These are phyloP conservation scores for Tenthredo distinguenda DNA, from an alignment of 2,888 invertebrate species.

Conservation along the genomic window DNA sequence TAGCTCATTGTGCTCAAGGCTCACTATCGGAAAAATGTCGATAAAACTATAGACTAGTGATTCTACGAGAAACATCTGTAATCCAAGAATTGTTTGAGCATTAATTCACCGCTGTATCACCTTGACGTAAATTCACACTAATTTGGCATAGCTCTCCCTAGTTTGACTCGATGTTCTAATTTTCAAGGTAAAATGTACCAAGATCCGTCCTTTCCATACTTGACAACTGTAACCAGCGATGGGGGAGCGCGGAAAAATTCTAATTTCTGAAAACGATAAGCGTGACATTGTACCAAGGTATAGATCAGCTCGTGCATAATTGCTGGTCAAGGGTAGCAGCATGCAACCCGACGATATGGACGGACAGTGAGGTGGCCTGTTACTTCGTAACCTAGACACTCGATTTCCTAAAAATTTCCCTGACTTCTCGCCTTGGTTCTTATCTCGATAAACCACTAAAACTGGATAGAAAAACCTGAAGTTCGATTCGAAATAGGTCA, in stretches of 20 bases:
- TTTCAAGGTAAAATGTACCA: not conserved
- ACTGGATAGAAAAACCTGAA: conserved; percentile 24
- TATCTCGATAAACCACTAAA: conserved; percentile 4
- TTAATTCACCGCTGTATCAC: not conserved
- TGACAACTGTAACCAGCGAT: not conserved
- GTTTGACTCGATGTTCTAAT: not conserved
- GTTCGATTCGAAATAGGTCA: conserved; percentile 43
- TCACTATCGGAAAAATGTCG: not conserved
- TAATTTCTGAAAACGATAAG: not conserved
- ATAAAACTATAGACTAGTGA: not conserved
- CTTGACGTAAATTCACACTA: not conserved
- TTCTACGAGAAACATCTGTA: not conserved
- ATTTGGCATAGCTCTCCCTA: not conserved
- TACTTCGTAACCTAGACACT: not conserved
- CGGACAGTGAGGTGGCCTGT: not conserved
- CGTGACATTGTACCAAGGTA: not conserved
- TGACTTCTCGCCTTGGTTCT: not conserved
- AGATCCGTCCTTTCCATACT: not conserved
- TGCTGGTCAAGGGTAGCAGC: conserved; percentile 1
- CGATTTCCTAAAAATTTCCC: not conserved
- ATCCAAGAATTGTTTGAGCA: not conserved
- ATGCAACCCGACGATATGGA: not conserved
- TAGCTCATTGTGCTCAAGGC: not conserved
- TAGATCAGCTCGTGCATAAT: not conserved
- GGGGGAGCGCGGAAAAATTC: not conserved